Conservation (phyloP, 2,888 invertebrate species). For the Torymus aiolomorphi region DNA sequence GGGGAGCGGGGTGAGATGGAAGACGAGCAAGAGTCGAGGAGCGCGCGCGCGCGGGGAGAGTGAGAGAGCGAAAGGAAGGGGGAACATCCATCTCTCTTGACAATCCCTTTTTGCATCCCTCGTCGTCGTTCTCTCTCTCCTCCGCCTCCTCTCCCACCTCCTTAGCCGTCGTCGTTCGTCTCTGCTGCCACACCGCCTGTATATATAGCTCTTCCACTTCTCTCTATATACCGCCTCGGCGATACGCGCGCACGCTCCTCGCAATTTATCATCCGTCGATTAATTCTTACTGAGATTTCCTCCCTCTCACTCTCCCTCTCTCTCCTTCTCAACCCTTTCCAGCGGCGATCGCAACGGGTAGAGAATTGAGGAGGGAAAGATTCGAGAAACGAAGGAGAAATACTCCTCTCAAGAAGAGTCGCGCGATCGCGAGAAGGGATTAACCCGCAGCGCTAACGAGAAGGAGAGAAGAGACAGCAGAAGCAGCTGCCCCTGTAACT, state of each 20-base stretch:
- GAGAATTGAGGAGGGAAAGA: no score
- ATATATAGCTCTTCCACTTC: not conserved
- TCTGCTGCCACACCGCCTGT: not conserved
- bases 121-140: not conserved
- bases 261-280: conserved; percentile 72
- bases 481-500: conserved; percentile 17
- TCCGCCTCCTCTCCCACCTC: no score
- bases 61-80: conserved; percentile 49
- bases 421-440: conserved; percentile 19
- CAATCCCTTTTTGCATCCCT: conserved; percentile 67
- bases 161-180: conserved; percentile 8
- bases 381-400: not conserved
- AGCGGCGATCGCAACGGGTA: not conserved
- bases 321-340: not conserved
- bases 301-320: conserved; percentile 30
- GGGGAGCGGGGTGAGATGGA: conserved; percentile 3
- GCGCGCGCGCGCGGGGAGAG: conserved; percentile 3
- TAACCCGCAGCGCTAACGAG: conserved; percentile 1
- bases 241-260: conserved; percentile 41
- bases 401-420: conserved; percentile 17
- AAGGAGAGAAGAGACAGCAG: not conserved
- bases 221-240: conserved; percentile 59
- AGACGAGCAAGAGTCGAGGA: not conserved
- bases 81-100: conserved; percentile 71
- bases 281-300: conserved; percentile 69